phyloP scores from a whole-genome alignment of 1,140 invertebrate species.

The Ceratosolen solmsi region DNA sequence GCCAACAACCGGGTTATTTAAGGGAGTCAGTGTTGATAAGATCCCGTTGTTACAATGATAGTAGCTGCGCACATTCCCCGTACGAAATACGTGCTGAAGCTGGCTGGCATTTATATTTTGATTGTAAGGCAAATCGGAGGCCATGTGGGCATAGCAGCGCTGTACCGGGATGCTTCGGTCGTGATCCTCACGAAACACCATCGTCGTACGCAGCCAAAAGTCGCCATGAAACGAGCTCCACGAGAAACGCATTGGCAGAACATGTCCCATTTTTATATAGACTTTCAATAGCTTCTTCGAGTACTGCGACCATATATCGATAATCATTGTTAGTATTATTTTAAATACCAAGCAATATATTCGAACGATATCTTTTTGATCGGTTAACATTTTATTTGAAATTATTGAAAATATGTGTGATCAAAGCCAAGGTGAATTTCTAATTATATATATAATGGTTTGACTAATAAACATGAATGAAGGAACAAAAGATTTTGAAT shows the following conservation, averaged over 20 bases:
- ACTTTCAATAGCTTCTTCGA: slow-evolving; percentile 5
- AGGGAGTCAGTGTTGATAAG: not conserved
- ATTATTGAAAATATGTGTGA: too few relatives aligned
- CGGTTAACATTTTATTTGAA: too few relatives aligned
- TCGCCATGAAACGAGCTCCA: not conserved
- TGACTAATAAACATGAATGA: too few relatives aligned
- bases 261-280: not conserved
- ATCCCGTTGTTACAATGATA: not conserved
- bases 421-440: too few relatives aligned
- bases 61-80: not conserved
- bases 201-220: not conserved
- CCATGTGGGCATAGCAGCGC: slow-evolving; percentile 2
- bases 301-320: slow-evolving; percentile 8
- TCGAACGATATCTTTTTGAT: too few relatives aligned
- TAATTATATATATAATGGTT: too few relatives aligned
- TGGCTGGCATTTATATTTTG: not conserved
- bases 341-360: too few relatives aligned
- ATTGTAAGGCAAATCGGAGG: not conserved
- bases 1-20: not conserved
- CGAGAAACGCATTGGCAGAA: slow-evolving; percentile 5
- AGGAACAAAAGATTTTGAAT: too few relatives aligned
- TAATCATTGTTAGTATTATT: too few relatives aligned
- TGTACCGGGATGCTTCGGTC: not conserved
- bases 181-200: not conserved
- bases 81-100: not conserved